Evolutionary conservation across 2,113 vertebrate species (phyloP).

Genomic region (Apus apus): DNA sequence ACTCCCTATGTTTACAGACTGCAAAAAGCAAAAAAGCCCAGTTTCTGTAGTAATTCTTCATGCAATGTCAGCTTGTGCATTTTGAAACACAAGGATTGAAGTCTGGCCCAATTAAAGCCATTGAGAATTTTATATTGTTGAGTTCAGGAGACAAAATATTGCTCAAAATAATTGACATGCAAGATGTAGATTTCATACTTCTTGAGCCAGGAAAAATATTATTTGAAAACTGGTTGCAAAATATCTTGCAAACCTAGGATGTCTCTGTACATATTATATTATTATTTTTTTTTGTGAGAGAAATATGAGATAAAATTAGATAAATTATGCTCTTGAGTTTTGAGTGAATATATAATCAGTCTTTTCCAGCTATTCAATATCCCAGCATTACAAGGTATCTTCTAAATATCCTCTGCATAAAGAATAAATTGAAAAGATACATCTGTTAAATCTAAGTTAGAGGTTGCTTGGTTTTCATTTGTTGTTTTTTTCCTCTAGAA

Average conservation of each 20-base stretch:
- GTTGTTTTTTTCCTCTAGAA: not conserved
- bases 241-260: not conserved
- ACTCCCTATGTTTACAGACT: not conserved
- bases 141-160: not conserved
- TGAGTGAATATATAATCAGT: not conserved
- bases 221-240: not conserved
- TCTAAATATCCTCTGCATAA: not conserved
- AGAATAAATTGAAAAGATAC: not conserved
- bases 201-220: not conserved
- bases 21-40: not conserved
- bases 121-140: not conserved
- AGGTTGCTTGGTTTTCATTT: not conserved
- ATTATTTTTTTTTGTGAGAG: not conserved
- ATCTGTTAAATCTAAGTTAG: not conserved
- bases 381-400: not conserved
- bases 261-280: rapidly evolving
- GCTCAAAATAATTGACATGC: not conserved
- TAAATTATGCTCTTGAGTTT: not conserved
- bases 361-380: not conserved
- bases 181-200: not conserved
- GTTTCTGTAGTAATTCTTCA: not conserved
- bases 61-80: not conserved
- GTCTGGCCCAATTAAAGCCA: not conserved
- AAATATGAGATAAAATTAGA: not conserved
- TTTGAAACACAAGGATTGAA: not conserved